Evolutionary conservation across 2,888 invertebrate species (phyloP).

Genomic region (Stenodema calcarata): DNA sequence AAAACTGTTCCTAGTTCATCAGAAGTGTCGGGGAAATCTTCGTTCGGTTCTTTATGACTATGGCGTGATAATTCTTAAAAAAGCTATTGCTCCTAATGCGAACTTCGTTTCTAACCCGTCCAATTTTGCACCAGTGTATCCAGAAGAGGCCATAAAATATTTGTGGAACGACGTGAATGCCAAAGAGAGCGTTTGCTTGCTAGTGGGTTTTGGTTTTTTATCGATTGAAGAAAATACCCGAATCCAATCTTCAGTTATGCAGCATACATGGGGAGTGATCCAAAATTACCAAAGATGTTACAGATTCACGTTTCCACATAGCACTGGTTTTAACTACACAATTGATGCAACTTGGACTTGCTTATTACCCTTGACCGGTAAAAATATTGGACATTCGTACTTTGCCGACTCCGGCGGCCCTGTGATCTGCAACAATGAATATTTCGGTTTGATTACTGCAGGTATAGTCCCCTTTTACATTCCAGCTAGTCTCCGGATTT

Average conservation of each 20-base stretch:
- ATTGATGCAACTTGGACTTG: background rate
- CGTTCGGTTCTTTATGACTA: background rate
- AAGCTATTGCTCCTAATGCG: background rate
- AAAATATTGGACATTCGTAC: no score
- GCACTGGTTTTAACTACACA: no score
- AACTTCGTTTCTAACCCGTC: background rate
- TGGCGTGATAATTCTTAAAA: background rate
- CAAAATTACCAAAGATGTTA: background rate
- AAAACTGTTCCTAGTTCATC: background rate
- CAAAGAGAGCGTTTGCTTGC: background rate
- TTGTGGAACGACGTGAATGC: background rate
- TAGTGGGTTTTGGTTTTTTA: background rate
- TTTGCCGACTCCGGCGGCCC: background rate
- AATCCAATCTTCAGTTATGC: background rate
- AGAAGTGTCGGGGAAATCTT: background rate
- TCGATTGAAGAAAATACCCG: background rate
- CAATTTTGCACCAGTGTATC: background rate
- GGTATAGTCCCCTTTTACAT: no score
- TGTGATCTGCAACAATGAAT: background rate
- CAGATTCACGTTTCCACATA: no score
- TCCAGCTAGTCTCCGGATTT: no score
- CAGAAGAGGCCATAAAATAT: background rate
- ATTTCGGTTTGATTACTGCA: background rate
- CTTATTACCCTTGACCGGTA: background rate
- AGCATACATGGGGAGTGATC: background rate